phyloP scores from a whole-genome alignment of 2,888 invertebrate species.

The Drosophila setosimentum region DNA sequence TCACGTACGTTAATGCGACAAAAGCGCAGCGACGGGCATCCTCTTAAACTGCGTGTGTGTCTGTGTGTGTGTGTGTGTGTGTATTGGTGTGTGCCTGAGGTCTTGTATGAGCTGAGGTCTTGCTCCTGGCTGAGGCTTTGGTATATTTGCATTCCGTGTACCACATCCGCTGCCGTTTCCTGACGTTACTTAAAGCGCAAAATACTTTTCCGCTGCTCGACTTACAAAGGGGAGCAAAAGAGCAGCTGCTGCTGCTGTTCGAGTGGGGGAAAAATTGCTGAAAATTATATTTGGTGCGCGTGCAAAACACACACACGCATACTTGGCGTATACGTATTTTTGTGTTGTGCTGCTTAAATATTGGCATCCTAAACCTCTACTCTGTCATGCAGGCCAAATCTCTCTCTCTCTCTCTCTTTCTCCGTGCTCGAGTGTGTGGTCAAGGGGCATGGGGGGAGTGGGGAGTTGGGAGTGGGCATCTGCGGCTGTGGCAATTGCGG shows the following conservation, averaged over 20 bases:
- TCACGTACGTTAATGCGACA: slow-evolving; percentile 82
- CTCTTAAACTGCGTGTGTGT: slow-evolving; percentile 5
- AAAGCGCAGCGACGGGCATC: slow-evolving; percentile 70
- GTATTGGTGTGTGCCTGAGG: neutral
- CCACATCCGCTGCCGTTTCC: slow-evolving; percentile 71
- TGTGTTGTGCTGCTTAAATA: slow-evolving; percentile 46
- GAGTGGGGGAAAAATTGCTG: slow-evolving; percentile 31
- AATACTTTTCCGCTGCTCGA: slow-evolving; percentile 69
- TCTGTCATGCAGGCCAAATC: slow-evolving; percentile 43
- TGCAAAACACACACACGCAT: slow-evolving; percentile 42
- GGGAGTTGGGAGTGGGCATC: slow-evolving; percentile 13
- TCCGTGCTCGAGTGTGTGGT: slow-evolving; percentile 18
- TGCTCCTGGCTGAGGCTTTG: slow-evolving; percentile 38
- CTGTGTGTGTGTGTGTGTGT: neutral
- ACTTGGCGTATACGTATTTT: slow-evolving; percentile 58
- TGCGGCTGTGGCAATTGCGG: slow-evolving; percentile 42
- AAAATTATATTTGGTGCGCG: slow-evolving; percentile 69
- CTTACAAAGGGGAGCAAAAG: slow-evolving; percentile 10
- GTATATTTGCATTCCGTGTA: slow-evolving; percentile 74
- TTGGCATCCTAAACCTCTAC: slow-evolving; percentile 58
- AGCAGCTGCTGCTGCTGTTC: slow-evolving; percentile 5
- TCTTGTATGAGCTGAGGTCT: slow-evolving; percentile 13
- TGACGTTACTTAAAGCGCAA: slow-evolving; percentile 71
- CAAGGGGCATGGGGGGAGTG: neutral
- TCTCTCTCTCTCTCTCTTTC: neutral